Evolutionary conservation across 1,140 invertebrate species (phyloP).

Genomic region (Eriocheir sinensis): DNA sequence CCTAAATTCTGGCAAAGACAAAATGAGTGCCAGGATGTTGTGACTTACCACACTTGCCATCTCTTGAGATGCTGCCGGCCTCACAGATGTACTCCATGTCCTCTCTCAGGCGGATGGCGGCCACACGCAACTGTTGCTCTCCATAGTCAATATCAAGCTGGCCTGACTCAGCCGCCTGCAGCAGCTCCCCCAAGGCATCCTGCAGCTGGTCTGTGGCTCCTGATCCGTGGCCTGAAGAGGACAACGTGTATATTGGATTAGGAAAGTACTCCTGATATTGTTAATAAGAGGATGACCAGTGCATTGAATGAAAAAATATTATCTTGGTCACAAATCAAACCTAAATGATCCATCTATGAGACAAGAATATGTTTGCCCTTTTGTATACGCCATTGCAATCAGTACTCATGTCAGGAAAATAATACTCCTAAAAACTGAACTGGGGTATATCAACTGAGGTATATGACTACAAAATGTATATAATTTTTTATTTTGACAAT

Average conservation of each 20-base stretch:
- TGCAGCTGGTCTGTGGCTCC: constrained; percentile 79
- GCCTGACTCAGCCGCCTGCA: constrained; percentile 80
- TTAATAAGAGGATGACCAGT: neutral
- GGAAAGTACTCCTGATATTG: too few species aligned
- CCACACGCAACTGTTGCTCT: constrained; percentile 80
- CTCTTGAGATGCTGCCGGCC: constrained; percentile 81
- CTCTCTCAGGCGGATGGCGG: constrained; percentile 80
- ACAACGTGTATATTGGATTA: neutral
- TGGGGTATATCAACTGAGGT: too few species aligned
- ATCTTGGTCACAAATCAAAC: neutral
- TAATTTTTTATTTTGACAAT: too few species aligned
- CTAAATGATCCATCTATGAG: neutral
- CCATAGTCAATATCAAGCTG: constrained; percentile 81
- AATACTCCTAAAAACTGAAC: too few species aligned
- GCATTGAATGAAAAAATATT: neutral
- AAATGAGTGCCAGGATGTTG: neutral
- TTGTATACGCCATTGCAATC: too few species aligned
- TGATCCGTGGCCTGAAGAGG: constrained; percentile 72
- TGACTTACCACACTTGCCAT: constrained; percentile 82
- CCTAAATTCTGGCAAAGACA: neutral
- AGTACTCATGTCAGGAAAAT: neutral
- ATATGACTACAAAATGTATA: too few species aligned
- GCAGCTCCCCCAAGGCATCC: constrained; percentile 68
- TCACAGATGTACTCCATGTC: constrained; percentile 81
- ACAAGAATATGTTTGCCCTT: neutral